Evolutionary conservation across 2,888 invertebrate species (phyloP).

Genomic region (Eumacrocentrus americanus): DNA sequence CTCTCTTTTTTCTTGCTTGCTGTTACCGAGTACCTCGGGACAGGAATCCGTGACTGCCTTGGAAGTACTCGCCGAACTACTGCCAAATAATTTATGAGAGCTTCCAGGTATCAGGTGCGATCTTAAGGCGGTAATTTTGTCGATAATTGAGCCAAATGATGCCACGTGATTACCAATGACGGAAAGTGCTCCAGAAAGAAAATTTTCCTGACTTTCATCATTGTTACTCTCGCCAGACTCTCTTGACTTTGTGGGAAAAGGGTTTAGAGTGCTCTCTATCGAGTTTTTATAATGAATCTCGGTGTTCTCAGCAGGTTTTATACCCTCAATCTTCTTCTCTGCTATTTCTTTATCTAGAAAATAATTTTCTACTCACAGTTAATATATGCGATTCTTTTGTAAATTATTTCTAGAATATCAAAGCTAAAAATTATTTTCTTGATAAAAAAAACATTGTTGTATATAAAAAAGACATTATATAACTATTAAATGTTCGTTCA

Average conservation of each 20-base stretch:
- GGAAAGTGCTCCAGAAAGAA: conserved; percentile 30
- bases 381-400: no score
- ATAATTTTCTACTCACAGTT: no score
- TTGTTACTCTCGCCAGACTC: not conserved
- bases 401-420: no score
- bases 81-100: conserved; percentile 15
- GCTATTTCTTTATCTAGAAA: not conserved
- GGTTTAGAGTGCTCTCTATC: not conserved
- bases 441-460: no score
- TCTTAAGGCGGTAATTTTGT: conserved; percentile 29
- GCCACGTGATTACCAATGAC: conserved; percentile 34
- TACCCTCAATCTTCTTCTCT: not conserved
- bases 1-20: not conserved
- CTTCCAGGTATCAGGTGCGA: conserved; percentile 25
- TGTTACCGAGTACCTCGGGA: not conserved
- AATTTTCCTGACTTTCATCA: conserved; percentile 14
- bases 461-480: no score
- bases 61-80: conserved; percentile 1
- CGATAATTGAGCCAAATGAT: conserved; percentile 34
- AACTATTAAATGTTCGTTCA: no score
- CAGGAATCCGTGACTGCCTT: not conserved
- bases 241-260: not conserved
- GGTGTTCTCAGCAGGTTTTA: not conserved
- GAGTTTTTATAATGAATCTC: not conserved
- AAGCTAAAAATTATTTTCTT: no score